Evolutionary conservation across 2,888 invertebrate species (phyloP), one percentile per base, ranked within the genome.

Genomic region (Sylvicola cinctus): DNA sequence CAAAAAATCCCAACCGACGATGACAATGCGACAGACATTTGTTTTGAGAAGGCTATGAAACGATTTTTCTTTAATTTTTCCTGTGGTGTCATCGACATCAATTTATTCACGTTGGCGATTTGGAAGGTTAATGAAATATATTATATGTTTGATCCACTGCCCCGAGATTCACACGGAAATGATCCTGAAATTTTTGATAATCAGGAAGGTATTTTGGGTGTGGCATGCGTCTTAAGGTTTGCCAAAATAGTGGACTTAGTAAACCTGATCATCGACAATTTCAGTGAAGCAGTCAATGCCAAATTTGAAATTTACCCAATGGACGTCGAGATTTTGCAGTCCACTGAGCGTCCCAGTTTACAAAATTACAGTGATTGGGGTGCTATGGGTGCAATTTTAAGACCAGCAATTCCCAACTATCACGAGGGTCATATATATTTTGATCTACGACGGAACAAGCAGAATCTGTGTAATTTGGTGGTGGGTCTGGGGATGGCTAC

Each of bases 141-240:
- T 38, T 66, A 65, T 41, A 58, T 66, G 45, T 71, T 67, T 33
- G 71, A 74, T 42, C 68, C 72, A 0, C 66, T 68, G 14, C 62
- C 62, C 0, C 64, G 69, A 32, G 64, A 68, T 41, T 63, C 65
- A 12, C 55, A 62, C 14, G 73, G 73, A 46, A 34, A 48, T 45
- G 31, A 40, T 15, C 32, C 36, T 4, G 42, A 55, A 12, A 29
- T 39, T 1, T 20, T 25, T 4, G 23, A 20, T 20, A 13, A 25
- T 26, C 12, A 25, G 6, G 16, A 30, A 16, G 31, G 31, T 4
- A 34, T 20, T 29, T 15, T 37, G 16, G 45, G 44, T 16, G 31
- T 40, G 4, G 41, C 42, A 12, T 41, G 39, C 12, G 38, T 38
- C 3, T 32, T 42, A 26, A 29, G 44, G 23, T 42, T 43, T 32